phyloP scores from a whole-genome alignment of 2,888 invertebrate species.

The Hypena proboscidalis region DNA sequence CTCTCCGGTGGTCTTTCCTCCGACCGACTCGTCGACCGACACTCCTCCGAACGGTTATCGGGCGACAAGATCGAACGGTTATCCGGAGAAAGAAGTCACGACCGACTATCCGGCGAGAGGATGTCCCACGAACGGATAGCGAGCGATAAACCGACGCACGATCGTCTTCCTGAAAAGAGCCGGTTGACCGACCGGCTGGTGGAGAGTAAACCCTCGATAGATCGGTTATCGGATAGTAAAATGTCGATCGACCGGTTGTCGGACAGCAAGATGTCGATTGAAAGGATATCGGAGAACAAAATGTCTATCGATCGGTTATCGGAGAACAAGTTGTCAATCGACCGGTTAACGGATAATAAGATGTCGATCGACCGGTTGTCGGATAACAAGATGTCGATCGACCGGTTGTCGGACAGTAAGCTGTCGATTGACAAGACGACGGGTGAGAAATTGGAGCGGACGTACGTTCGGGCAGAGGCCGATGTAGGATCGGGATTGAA shows the following conservation, averaged over 20 bases:
- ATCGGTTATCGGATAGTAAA: conserved; percentile 51
- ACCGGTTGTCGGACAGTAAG: conserved; percentile 39
- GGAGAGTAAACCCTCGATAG: conserved; percentile 43
- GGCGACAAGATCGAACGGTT: conserved; percentile 51
- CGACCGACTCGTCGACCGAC: conserved; percentile 42
- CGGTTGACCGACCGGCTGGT: conserved; percentile 37
- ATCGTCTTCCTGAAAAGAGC: conserved; percentile 40
- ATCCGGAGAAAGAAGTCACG: no score
- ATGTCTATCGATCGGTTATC: conserved; percentile 54
- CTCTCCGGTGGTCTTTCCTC: conserved; percentile 33
- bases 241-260: conserved; percentile 51
- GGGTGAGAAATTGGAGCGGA: conserved; percentile 36
- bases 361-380: conserved; percentile 41
- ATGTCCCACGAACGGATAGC: conserved; percentile 39
- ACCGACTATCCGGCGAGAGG: conserved; percentile 38
- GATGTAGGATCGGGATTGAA: conserved; percentile 74
- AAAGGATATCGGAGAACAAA: conserved; percentile 39
- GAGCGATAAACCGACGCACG: conserved; percentile 52
- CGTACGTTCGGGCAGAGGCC: conserved; percentile 72
- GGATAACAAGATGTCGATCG: conserved; percentile 37
- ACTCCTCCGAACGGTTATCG: conserved; percentile 45
- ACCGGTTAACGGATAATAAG: conserved; percentile 52
- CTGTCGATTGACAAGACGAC: conserved; percentile 29
- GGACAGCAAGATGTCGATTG: conserved; percentile 27
- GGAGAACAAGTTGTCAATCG: conserved; percentile 54